A percentile compares a stretch with the other conserved stretches of the same genome.
Conservation (phyloP, 2,888 invertebrate genomes). For the Drosophila lacicola region DNA sequence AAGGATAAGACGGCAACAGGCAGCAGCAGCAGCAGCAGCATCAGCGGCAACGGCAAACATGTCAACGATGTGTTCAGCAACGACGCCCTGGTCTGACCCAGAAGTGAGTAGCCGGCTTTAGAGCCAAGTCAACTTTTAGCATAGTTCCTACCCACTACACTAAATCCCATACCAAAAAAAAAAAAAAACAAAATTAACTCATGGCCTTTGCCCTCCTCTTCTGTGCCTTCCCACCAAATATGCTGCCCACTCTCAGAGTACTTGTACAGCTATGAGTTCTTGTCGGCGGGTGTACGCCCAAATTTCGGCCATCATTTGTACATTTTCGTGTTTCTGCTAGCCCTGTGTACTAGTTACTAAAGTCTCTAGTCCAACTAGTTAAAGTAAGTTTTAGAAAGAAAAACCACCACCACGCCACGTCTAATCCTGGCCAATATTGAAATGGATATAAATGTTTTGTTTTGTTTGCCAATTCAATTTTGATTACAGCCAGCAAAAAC, state of each 20-base stretch:
- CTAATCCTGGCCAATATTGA: background rate
- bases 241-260: slow-evolving; percentile 63
- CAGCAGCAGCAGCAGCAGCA: slow-evolving; percentile 38
- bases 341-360: slow-evolving; percentile 69
- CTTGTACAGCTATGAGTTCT: slow-evolving; percentile 69
- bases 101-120: slow-evolving; percentile 77
- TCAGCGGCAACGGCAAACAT: slow-evolving; percentile 80
- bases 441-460: slow-evolving; percentile 34
- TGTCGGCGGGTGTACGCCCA: slow-evolving; percentile 68
- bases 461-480: slow-evolving; percentile 13
- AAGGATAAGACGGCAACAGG: slow-evolving; percentile 79
- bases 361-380: slow-evolving; percentile 68
- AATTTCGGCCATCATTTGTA: slow-evolving; percentile 67
- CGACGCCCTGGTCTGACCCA: slow-evolving; percentile 84
- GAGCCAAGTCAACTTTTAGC: slow-evolving; percentile 3
- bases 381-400: slow-evolving; percentile 58
- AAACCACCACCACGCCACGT: background rate
- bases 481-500: slow-evolving; percentile 38
- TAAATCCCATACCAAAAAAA: slow-evolving; percentile 1
- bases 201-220: slow-evolving; percentile 45
- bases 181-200: slow-evolving; percentile 35
- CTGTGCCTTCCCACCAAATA: slow-evolving; percentile 21
- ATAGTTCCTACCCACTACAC: background rate
- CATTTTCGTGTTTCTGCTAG: slow-evolving; percentile 68
- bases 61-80: slow-evolving; percentile 85